These are phyloP conservation scores for Strongylocentrotus purpuratus DNA, from an alignment of 35 echinoderm and acorn worm genomes.

Conservation along the genomic window DNA sequence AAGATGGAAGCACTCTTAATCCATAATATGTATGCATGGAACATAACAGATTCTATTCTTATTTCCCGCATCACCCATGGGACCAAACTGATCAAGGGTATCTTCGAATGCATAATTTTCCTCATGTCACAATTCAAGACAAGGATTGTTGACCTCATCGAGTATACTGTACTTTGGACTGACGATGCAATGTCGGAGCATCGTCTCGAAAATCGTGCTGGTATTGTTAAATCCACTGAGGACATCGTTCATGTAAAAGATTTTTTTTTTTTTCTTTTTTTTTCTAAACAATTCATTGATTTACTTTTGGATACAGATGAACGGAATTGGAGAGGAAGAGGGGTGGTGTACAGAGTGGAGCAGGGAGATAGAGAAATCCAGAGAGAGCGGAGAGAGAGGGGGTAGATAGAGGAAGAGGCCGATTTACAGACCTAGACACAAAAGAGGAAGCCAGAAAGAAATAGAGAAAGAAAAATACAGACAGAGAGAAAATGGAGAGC, in stretches of 20 bases:
- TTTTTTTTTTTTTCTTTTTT: background rate
- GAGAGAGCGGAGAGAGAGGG: too few relatives aligned
- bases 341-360: too few relatives aligned
- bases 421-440: too few relatives aligned
- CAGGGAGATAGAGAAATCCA: too few relatives aligned
- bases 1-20: background rate
- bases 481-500: too few relatives aligned
- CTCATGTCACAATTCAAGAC: background rate
- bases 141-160: background rate
- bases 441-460: too few relatives aligned
- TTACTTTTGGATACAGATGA: too few relatives aligned
- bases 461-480: too few relatives aligned
- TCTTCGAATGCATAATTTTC: background rate
- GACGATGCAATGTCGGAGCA: background rate
- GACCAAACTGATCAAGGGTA: background rate
- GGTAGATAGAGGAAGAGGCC: too few relatives aligned
- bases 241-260: background rate
- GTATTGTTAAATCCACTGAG: background rate
- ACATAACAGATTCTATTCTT: background rate
- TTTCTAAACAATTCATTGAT: background rate
- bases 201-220: background rate
- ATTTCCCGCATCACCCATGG: background rate
- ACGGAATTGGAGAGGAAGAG: too few relatives aligned
- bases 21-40: background rate
- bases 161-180: background rate